Conservation (phyloP, 1,140 invertebrate species). For the Elymnias hypermnestra region DNA sequence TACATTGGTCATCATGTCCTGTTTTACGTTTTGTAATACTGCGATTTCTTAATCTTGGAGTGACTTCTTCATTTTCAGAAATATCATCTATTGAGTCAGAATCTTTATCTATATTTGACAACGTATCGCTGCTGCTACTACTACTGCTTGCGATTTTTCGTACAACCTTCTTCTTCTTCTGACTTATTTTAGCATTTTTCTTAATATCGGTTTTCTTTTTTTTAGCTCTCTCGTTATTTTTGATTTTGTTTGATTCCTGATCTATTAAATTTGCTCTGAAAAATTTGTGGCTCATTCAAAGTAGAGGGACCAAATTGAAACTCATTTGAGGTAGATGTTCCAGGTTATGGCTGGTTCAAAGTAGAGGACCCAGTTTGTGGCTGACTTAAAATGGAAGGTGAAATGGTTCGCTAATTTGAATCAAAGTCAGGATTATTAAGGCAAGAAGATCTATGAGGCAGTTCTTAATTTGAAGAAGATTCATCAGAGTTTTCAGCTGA, state of each 20-base stretch:
- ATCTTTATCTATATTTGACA: conserved; percentile 6
- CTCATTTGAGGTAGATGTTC: no score
- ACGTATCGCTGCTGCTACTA: conserved; percentile 5
- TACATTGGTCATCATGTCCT: conserved; percentile 14
- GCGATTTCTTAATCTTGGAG: conserved; percentile 14
- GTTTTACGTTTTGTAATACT: conserved; percentile 9
- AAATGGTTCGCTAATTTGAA: no score
- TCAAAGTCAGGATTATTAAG: no score
- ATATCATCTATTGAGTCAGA: conserved; percentile 8
- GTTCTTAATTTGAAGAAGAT: conserved; percentile 8
- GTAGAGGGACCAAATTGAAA: no score
- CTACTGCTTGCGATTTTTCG: conserved; percentile 5
- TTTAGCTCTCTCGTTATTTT: no score
- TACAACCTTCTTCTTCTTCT: conserved; percentile 9
- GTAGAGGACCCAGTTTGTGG: no score
- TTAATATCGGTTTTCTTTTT: not conserved
- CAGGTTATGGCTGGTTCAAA: no score
- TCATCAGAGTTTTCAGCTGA: conserved; percentile 3
- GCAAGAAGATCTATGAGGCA: not conserved
- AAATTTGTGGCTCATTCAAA: no score
- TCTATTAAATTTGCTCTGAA: conserved; percentile 4
- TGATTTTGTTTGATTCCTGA: no score
- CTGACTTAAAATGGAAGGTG: no score
- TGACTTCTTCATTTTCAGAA: conserved; percentile 15
- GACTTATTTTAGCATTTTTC: conserved; percentile 9